A percentile compares a stretch with the other conserved stretches of the same genome.
Conservation (phyloP, 2,888 invertebrate genomes). For the Epicampocera succincta region DNA sequence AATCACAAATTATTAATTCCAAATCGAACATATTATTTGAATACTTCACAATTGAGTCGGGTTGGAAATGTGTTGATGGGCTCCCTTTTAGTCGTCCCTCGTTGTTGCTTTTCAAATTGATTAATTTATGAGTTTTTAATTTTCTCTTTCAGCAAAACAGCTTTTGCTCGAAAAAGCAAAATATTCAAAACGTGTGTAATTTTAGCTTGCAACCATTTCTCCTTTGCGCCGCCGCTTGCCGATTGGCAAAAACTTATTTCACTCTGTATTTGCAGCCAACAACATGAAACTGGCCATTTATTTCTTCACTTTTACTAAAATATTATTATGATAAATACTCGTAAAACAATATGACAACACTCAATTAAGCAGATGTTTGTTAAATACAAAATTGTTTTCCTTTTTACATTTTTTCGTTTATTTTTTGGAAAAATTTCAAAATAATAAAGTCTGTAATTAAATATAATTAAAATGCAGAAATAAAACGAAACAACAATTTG, state of each 20-base stretch:
- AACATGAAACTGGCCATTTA: slow-evolving; percentile 47
- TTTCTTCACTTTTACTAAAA: slow-evolving; percentile 55
- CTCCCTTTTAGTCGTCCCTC: background rate
- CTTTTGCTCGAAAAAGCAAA: slow-evolving; percentile 9
- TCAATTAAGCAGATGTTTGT: slow-evolving; percentile 66
- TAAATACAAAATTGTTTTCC: slow-evolving; percentile 26
- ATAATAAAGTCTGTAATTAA: slow-evolving; percentile 64
- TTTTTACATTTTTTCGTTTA: slow-evolving; percentile 3
- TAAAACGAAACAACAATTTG: slow-evolving; percentile 28
- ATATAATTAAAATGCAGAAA: slow-evolving; percentile 54
- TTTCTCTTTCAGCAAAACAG: slow-evolving; percentile 26
- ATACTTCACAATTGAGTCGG: background rate
- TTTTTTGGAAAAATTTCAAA: slow-evolving; percentile 4
- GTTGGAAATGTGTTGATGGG: background rate
- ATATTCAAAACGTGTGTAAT: slow-evolving; percentile 35
- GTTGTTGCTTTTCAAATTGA: slow-evolving; percentile 2
- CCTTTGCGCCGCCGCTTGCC: background rate
- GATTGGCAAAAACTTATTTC: slow-evolving; percentile 37
- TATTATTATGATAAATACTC: slow-evolving; percentile 59
- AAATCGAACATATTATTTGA: slow-evolving; percentile 26
- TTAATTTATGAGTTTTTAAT: slow-evolving; percentile 57
- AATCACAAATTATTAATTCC: slow-evolving; percentile 44
- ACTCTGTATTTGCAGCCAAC: slow-evolving; percentile 26
- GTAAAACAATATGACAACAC: slow-evolving; percentile 64
- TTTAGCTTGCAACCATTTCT: slow-evolving; percentile 29